Evolutionary conservation across 2,888 invertebrate genomes (phyloP), one percentile per base, ranked within the genome.

Genomic region (Tetragonula carbonaria): DNA sequence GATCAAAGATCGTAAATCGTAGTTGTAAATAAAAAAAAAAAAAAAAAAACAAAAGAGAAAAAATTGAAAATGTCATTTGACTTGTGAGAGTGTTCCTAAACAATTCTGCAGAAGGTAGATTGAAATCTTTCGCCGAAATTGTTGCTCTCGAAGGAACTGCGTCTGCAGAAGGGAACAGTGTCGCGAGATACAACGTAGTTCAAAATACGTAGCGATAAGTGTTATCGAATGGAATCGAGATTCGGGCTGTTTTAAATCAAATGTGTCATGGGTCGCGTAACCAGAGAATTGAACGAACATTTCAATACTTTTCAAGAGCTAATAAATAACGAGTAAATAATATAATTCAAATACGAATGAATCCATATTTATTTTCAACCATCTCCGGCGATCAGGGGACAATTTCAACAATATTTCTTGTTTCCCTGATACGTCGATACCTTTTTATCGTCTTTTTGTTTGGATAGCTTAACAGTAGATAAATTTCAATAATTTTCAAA

Each of bases 221-320:
- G 33, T 78, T 82, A 74, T 86, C 84, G 73, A 51, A 1, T 1
- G 38, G 72, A n/a, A 57, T 53, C 38, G 23, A 57, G 70, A 74
- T 67, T 16, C 80, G 45, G 63, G 51, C 75, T 87, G 76, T 78
- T 50, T 5, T 21, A 66, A 75, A 87, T 75, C 8, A 86, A 78
- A 62, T 55, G 53, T 67, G 62, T 78, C 73, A 67, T 63, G 38
- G 81, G 81, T 88, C 86, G 50, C 57, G 70, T 74, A 78, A 86
- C 86, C 86, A 21, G n/a, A 62, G 16, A 8, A 65, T 11, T 65
- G 33, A 33, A 33, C 33, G 21, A 33, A 33, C 21, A 0, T 28
- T 28, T 13, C 21, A 33, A 21, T 33, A 13, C 4, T 4, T 33
- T 2, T 4, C 13, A 65, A 18, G 4, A 62, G 18, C 8, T 33